A percentile compares a stretch with the other conserved stretches of the same genome.
phyloP scores from a whole-genome alignment of 2,797 vertebrate species.

The Dendrocincla fuliginosa region DNA sequence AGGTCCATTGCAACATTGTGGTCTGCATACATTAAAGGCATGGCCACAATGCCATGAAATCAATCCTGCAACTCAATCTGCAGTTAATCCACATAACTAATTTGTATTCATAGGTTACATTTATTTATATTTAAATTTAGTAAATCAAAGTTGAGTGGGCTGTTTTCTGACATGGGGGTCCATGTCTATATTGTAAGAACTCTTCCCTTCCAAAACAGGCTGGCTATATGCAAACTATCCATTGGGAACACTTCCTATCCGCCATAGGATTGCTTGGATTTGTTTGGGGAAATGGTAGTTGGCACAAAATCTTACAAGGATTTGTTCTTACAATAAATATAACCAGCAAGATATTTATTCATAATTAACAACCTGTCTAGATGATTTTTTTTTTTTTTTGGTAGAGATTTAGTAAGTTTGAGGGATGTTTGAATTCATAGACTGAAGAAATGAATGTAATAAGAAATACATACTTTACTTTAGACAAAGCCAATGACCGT shows the following conservation, averaged over 20 bases:
- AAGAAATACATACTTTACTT: neutral
- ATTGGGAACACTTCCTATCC: neutral
- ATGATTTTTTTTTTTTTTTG: neutral
- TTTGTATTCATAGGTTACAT: neutral
- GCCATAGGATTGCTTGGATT: neutral
- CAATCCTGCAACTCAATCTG: neutral
- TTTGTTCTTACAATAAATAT: neutral
- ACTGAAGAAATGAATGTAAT: neutral
- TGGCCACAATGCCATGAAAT: neutral
- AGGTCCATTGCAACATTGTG: neutral
- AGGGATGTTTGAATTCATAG: neutral
- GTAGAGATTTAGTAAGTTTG: neutral
- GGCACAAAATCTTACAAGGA: neutral
- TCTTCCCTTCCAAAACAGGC: neutral
- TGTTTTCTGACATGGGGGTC: neutral
- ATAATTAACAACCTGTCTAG: neutral
- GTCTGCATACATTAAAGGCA: neutral
- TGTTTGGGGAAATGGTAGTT: neutral
- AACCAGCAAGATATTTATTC: neutral
- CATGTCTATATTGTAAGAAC: neutral
- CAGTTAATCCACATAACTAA: neutral
- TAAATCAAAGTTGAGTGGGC: neutral
- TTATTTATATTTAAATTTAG: neutral
- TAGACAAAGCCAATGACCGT: neutral
- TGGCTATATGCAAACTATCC: neutral